Evolutionary conservation across 2,113 vertebrate species (phyloP), one percentile per base, ranked within the genome.

Genomic region (Hippocampus zosterae): DNA sequence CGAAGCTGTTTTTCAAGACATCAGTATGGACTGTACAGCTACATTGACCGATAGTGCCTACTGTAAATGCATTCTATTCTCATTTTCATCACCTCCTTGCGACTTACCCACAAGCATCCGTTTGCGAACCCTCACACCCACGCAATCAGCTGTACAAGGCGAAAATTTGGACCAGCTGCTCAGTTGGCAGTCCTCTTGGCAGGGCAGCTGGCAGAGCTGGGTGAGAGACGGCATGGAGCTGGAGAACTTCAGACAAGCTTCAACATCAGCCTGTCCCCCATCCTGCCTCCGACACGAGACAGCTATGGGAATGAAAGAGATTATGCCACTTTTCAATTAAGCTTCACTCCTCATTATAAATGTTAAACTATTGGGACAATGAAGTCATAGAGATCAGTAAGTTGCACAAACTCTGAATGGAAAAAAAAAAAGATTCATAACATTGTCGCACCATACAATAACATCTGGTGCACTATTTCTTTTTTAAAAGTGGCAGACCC

Each of bases 141-240:
- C 95, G 18, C 97, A 99, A 76, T 98, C 95, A 44, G 94, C 93
- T 6, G 94, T 93, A 85, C 97, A 99, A 10, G 94, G 88, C 67
- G 96, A 96, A 89, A 99, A 99, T 87, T 94, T 97, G 74, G 96
- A 97, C 97, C 97, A 99, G 91, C 69, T 92, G 0, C 94, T 96
- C 71, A 98, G 93, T 66, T 98, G 97, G 85, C 97, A 99, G 82
- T 97, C 95, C 8, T 98, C 96, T 82, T 97, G 95, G 89, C 97
- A 99, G 71, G 96, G 96, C 68, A 96, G 91, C 83, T 97, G 96
- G 86, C 97, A 99, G 6, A 67, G 86, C 65, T 98, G 96, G 21
- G 95, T 96, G 83, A 98, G 92, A 15, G 91, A 64, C 64, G 96
- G 96, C 91, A 98, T 92, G 1, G 95, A 86, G 61, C 93, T 93